These are phyloP conservation scores for Vollenhovia emeryi DNA, from an alignment of 1,140 invertebrate species.

Conservation along the genomic window DNA sequence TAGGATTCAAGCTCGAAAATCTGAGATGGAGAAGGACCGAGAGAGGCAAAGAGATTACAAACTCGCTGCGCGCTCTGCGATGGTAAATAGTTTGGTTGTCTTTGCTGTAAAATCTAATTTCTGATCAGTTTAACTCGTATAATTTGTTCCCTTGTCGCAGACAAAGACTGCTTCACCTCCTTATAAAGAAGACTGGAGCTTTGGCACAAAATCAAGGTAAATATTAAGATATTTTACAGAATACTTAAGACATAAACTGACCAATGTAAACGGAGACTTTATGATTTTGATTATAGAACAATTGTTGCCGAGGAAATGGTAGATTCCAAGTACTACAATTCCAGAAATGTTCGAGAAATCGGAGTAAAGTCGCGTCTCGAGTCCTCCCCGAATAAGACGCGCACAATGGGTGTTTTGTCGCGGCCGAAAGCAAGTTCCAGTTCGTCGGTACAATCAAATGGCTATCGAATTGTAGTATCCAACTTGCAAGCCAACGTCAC, in stretches of 20 bases:
- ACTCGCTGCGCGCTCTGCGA: slow-evolving; percentile 73
- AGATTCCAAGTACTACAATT: slow-evolving; percentile 82
- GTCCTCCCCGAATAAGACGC: slow-evolving; percentile 81
- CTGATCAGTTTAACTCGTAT: slow-evolving; percentile 14
- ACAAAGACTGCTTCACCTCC: slow-evolving; percentile 67
- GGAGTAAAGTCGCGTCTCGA: slow-evolving; percentile 85
- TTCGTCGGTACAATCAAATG: slow-evolving; percentile 83
- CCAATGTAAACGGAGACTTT: background rate
- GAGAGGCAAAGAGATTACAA: slow-evolving; percentile 80
- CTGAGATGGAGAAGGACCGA: slow-evolving; percentile 75
- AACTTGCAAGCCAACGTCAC: slow-evolving; percentile 95
- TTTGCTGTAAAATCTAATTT: background rate
- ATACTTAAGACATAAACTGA: background rate
- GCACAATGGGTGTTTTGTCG: slow-evolving; percentile 84
- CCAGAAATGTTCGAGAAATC: slow-evolving; percentile 77
- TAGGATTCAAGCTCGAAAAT: slow-evolving; percentile 71
- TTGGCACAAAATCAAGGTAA: slow-evolving; percentile 79
- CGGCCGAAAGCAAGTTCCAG: slow-evolving; percentile 83
- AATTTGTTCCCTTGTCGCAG: slow-evolving; percentile 63
- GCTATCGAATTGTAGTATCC: slow-evolving; percentile 93
- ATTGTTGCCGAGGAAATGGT: slow-evolving; percentile 79
- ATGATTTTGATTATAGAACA: slow-evolving; percentile 68
- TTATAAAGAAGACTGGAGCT: slow-evolving; percentile 80
- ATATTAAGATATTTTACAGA: background rate
- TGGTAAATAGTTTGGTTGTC: slow-evolving; percentile 65